Conservation (phyloP, 2,888 invertebrate species). For the Plagiodera versicolora region DNA sequence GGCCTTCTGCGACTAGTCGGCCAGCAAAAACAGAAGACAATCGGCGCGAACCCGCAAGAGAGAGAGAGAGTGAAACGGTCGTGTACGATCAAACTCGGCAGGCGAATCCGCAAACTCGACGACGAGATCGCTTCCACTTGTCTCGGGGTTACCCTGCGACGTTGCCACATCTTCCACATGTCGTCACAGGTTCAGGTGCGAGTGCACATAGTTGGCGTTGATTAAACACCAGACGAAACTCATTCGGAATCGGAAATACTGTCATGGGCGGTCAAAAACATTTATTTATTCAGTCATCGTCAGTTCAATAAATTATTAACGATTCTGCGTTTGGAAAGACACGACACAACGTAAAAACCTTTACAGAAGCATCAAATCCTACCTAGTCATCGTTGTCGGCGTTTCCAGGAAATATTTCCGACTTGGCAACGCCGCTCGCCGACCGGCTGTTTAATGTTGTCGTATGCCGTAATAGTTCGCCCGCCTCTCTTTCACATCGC, state of each 20-base stretch:
- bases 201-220: too few species aligned
- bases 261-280: too few species aligned
- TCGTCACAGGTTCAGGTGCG: too few species aligned
- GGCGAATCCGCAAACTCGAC: constrained; percentile 30
- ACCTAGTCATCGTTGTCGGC: constrained; percentile 15
- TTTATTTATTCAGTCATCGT: too few species aligned
- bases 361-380: background rate
- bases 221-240: too few species aligned
- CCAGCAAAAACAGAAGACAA: constrained; percentile 31
- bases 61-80: constrained; percentile 33
- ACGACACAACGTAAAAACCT: too few species aligned
- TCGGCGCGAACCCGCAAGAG: constrained; percentile 26
- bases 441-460: constrained; percentile 36
- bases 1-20: constrained; percentile 26
- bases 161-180: constrained; percentile 20
- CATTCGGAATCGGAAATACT: too few species aligned
- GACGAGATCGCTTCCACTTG: constrained; percentile 35
- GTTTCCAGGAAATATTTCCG: constrained; percentile 20
- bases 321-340: too few species aligned
- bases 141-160: constrained; percentile 30
- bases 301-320: too few species aligned
- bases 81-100: constrained; percentile 33
- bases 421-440: constrained; percentile 31
- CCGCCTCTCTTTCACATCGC: constrained; percentile 28
- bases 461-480: constrained; percentile 37